These are phyloP conservation scores for Argopecten irradians DNA, from an alignment of 1,140 invertebrate genomes.

Conservation along the genomic window DNA sequence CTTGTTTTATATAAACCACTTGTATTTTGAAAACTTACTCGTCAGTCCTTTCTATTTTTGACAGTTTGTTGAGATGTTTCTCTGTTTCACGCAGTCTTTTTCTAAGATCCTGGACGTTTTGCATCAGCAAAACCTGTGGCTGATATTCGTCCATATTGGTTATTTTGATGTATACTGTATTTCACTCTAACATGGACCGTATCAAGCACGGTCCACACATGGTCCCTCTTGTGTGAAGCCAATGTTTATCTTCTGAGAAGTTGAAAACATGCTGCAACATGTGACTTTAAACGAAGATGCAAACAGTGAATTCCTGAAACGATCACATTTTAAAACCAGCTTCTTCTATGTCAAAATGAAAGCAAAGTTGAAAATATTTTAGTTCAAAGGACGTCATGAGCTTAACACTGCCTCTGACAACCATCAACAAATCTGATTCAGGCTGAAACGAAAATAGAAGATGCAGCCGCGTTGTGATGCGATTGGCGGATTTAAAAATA, in stretches of 20 bases:
- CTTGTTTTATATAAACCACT: too few species aligned
- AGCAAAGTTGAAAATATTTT: background rate
- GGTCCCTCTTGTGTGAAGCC: background rate
- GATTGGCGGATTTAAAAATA: slow-evolving; percentile 22
- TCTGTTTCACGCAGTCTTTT: slow-evolving; percentile 65
- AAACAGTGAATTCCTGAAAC: background rate
- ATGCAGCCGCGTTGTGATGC: slow-evolving; percentile 13
- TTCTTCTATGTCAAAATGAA: background rate
- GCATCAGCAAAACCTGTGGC: slow-evolving; percentile 57
- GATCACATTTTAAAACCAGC: background rate
- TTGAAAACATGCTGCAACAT: slow-evolving; percentile 21
- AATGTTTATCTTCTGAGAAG: slow-evolving; percentile 9
- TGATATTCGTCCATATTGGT: slow-evolving; percentile 51
- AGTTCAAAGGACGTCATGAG: background rate
- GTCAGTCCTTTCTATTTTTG: slow-evolving; percentile 56
- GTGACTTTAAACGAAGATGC: slow-evolving; percentile 3
- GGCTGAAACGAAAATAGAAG: slow-evolving; percentile 9
- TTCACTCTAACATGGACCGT: background rate
- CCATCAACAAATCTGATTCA: background rate
- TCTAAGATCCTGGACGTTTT: slow-evolving; percentile 65
- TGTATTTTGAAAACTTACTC: background rate
- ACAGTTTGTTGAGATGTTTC: slow-evolving; percentile 65
- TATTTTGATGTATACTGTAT: background rate
- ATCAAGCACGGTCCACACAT: background rate
- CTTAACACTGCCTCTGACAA: background rate